Base-by-base conservation (phyloP, 1,140 invertebrate species). In the Theocolax elegans region DNA sequence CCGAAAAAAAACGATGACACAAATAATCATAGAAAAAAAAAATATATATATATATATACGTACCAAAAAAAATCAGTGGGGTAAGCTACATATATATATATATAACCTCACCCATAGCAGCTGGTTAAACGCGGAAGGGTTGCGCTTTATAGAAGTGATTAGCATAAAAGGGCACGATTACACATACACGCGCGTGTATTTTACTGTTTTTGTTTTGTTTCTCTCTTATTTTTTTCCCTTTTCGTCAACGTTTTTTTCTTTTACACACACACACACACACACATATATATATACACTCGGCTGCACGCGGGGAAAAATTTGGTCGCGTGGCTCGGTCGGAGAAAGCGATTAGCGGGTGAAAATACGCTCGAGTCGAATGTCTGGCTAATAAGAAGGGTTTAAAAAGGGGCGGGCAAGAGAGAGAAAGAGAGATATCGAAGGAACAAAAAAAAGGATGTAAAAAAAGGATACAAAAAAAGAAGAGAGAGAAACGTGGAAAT, bases 121-220 rank as follows among this genome's bases (percentile, higher is more conserved):
- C 81, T 83, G 81, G 81, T 80, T 81, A 80, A 78, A 79, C 74
- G 76, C 58, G 70, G 75, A 82, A 82, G 81, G 81, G 80, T 83
- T 82, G 75, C 56, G 38, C n/a, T 48, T 40, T 4, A 10, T 10
- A 10, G 4, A 35, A 13, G 25, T 69, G 76, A 83, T 83, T 83
- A 82, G 78, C 81, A 82, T 83, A 83, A 83, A 78, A 79, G 76
- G 72, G 75, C 65, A 72, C 79, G 76, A 80, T 83, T 80, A 81
- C 79, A 80, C 75, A 79, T n/a, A 56, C 59, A 63, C 38, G 49
- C 49, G 62, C 23, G 65, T 56, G 31, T 68, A 35, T 72, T 62
- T 70, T 53, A 54, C 44, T 67, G 64, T 67, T 59, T 48, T 69
- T 66, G 59, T 59, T 59, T 49, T 58, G 40, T 49, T 54, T 67